Conservation (phyloP, 2,888 invertebrate species). For the Cheilosia vulpina region DNA sequence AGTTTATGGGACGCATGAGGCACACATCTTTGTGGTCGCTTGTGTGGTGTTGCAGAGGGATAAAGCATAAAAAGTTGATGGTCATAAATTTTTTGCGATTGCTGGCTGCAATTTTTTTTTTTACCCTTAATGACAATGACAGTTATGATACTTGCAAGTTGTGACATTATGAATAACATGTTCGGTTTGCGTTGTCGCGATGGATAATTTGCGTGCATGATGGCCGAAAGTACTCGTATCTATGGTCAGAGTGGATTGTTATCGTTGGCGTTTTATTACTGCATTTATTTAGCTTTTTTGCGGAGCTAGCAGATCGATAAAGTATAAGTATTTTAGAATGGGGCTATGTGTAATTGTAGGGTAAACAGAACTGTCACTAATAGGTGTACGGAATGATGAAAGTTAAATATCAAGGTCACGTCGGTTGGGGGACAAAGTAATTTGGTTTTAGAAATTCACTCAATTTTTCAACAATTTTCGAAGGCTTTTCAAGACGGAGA, state of each 20-base stretch:
- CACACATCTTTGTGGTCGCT: conserved; percentile 49
- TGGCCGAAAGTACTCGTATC: conserved; percentile 15
- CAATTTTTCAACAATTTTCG: too few species aligned
- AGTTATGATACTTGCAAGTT: conserved; percentile 60
- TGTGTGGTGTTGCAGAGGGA: conserved; percentile 24
- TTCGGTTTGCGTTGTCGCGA: conserved; percentile 5
- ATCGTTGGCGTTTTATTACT: conserved; percentile 4
- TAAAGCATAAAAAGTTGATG: neutral
- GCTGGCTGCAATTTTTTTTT: conserved; percentile 5
- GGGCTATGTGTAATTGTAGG: conserved; percentile 10
- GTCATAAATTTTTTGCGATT: conserved; percentile 20
- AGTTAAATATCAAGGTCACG: too few species aligned
- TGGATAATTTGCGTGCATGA: conserved; percentile 56
- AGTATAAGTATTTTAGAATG: conserved; percentile 17
- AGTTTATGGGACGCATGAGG: conserved; percentile 43
- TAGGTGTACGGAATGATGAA: neutral
- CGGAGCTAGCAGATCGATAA: conserved; percentile 29
- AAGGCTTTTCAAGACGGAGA: too few species aligned
- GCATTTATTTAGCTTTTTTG: conserved; percentile 15
- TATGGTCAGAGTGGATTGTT: conserved; percentile 30
- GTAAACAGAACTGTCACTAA: neutral
- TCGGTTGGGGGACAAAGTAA: too few species aligned
- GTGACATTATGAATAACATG: conserved; percentile 44
- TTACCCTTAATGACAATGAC: conserved; percentile 32
- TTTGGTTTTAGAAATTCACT: too few species aligned